A percentile compares a stretch with the other conserved stretches of the same genome.
These are phyloP conservation scores for Gobionotothen gibberifrons DNA, from an alignment of 2,797 vertebrate genomes.

Conservation along the genomic window DNA sequence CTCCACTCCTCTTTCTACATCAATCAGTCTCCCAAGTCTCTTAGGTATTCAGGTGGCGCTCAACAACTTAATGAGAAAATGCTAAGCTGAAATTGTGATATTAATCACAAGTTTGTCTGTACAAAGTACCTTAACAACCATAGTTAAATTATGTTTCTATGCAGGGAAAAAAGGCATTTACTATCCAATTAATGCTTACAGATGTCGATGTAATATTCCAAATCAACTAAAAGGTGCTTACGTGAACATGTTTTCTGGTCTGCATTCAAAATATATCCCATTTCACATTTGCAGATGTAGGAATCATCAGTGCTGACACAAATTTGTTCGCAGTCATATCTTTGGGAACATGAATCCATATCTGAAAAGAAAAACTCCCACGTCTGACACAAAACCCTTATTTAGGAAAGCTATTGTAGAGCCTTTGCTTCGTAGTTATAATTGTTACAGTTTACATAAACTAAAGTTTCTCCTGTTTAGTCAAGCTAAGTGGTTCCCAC, in stretches of 20 bases:
- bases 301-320: slow-evolving; percentile 69
- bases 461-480: not conserved
- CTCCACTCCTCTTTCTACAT: not conserved
- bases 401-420: not conserved
- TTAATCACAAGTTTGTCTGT: not conserved
- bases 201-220: not conserved
- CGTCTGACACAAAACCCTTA: slow-evolving; percentile 3
- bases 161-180: too few relatives aligned
- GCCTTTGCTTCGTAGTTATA: not conserved
- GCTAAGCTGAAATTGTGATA: not conserved
- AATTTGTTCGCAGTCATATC: slow-evolving; percentile 80
- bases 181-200: not conserved
- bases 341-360: slow-evolving; percentile 68
- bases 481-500: not conserved
- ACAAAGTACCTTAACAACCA: not conserved
- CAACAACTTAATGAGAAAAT: slow-evolving; percentile 1
- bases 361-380: slow-evolving; percentile 52
- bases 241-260: slow-evolving; percentile 80
- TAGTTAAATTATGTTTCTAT: too few relatives aligned
- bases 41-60: not conserved
- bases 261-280: slow-evolving; percentile 78
- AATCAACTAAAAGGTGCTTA: slow-evolving; percentile 48
- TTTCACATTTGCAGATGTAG: slow-evolving; percentile 77
- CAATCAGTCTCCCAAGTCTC: not conserved
- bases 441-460: not conserved